Base-by-base conservation (phyloP, 2,113 vertebrate species). In the Perccottus glenii region DNA sequence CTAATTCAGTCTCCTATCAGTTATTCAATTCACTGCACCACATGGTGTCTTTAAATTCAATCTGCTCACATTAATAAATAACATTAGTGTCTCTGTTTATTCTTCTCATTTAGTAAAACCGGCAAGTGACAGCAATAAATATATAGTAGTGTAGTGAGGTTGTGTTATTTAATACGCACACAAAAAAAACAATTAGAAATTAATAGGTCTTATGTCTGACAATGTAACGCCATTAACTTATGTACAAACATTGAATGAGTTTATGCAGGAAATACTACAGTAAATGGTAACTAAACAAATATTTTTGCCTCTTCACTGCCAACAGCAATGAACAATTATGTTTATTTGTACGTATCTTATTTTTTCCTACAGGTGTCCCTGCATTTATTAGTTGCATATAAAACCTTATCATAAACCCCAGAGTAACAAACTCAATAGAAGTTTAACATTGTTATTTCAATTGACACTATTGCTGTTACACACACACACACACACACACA, bases 21-120 rank as follows among this genome's bases (percentile, higher is more conserved):
- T 62, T 71, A 64, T 74, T 60, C 72, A 9, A 64, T 64, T 73
- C n/a, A 64, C 44, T 76, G 75, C 45, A 67, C 60, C 73, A 64
- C 35, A 63, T 60, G 67, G 55, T 48, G 57, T 70, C 56, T 78
- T 67, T 58, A 81, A 65, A 66, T 74, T 43, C 1, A 78, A 65
- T 59, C 33, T 27, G 75, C 62, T 80, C 42, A 35, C 36, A 44
- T 62, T 48, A 74, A 60, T 74, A 69, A 52, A 68, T 11, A 72
- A 60, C 44, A 78, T 72, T 51, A 65, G 42, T 72, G 60, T 47
- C 62, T 44, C 43, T 55, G 3, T 63, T 79, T 2, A 33, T 60
- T 66, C 44, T 55, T 57, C 59, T 51, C 46, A n/a, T 36, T 55
- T 50, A 64, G 36, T 63, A 46, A 44, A 44, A 71, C 69, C 65